Percentiles rank a stretch among this genome's conserved stretches.
Conservation (phyloP, 2,113 vertebrate genomes). For the Deroptyus accipitrinus region DNA sequence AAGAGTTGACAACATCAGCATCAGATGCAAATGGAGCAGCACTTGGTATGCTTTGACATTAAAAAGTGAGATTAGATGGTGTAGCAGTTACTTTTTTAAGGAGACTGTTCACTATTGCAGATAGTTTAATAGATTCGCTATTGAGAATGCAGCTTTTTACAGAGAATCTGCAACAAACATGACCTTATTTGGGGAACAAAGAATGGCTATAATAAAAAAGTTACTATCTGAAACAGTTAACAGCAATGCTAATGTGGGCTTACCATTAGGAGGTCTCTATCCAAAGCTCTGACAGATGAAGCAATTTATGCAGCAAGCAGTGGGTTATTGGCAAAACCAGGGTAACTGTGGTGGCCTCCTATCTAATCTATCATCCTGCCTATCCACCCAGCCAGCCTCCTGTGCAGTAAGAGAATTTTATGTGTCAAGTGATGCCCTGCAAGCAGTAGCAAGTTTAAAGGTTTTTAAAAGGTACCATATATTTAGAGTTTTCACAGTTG, state of each 20-base stretch:
- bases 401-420: background rate
- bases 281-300: background rate
- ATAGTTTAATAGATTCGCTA: background rate
- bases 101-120: background rate
- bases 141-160: background rate
- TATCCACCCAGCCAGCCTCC: background rate
- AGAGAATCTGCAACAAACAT: background rate
- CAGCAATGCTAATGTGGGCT: fast-evolving
- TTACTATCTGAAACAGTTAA: background rate
- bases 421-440: background rate
- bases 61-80: background rate
- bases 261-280: background rate
- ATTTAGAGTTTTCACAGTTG: background rate
- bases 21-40: background rate
- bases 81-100: background rate
- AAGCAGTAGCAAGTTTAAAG: background rate
- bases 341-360: fast-evolving
- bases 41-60: background rate
- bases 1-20: background rate
- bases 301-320: background rate
- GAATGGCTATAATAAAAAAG: background rate
- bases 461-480: background rate
- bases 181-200: background rate
- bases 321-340: background rate
- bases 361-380: background rate